phyloP scores from a whole-genome alignment of 92 coral and sea anemone genomes.

The Zoanthus gigantus region DNA sequence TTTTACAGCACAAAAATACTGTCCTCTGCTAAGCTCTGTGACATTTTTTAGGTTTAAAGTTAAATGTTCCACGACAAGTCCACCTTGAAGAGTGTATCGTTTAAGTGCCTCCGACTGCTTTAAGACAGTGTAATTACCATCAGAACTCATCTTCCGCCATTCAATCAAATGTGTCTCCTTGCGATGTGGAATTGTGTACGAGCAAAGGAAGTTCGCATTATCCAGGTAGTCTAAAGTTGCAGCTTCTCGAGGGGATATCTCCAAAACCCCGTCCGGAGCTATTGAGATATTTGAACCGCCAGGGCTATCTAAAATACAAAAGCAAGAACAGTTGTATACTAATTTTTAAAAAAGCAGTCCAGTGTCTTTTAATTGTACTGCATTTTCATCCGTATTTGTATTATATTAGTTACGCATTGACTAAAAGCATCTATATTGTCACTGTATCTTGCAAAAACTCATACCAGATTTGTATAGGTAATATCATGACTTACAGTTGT shows the following conservation, averaged over 20 bases:
- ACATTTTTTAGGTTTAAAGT: conserved; percentile 20
- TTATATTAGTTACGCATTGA: not conserved
- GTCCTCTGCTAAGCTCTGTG: not conserved
- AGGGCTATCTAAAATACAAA: not conserved
- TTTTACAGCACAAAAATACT: conserved; percentile 20
- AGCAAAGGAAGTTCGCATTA: conserved; percentile 39
- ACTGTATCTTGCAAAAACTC: not conserved
- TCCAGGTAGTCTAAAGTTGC: conserved; percentile 39
- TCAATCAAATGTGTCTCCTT: not conserved
- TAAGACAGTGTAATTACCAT: conserved; percentile 7
- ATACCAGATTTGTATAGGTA: not conserved
- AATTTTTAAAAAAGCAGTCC: not conserved
- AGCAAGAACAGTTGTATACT: not conserved
- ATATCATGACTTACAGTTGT: too few relatives aligned
- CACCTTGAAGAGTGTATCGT: conserved; percentile 18
- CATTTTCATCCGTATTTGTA: too few relatives aligned
- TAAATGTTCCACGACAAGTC: conserved; percentile 14
- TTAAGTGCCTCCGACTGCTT: not conserved
- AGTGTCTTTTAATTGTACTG: too few relatives aligned
- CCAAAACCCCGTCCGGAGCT: not conserved
- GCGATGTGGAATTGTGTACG: conserved; percentile 1
- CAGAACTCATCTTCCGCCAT: conserved; percentile 12
- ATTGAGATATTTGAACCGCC: not conserved
- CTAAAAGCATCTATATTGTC: not conserved
- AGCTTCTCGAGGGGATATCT: conserved; percentile 13